A percentile compares a stretch with the other conserved stretches of the same genome.
phyloP scores from a whole-genome alignment of 2,888 invertebrate genomes.

The Nipponacmea schrenckii region DNA sequence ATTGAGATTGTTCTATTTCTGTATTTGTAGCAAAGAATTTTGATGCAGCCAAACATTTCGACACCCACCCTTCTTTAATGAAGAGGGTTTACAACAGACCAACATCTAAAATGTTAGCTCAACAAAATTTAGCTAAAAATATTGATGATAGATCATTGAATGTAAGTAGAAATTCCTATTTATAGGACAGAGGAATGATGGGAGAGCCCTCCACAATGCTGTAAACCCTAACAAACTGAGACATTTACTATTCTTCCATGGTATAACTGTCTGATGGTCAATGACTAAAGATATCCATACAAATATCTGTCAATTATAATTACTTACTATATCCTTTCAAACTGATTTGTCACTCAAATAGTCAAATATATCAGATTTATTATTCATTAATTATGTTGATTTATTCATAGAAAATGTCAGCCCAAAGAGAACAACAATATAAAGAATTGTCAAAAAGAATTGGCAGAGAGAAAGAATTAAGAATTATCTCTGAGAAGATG shows the following conservation, averaged over 20 bases:
- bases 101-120: constrained; percentile 70
- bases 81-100: constrained; percentile 79
- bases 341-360: no score
- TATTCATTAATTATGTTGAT: no score
- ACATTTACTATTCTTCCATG: no score
- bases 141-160: constrained; percentile 39
- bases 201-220: no score
- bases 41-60: constrained; percentile 78
- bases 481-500: constrained; percentile 62
- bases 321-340: no score
- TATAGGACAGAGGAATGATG: not conserved
- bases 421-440: constrained; percentile 54
- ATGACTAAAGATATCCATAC: no score
- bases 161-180: constrained; percentile 25
- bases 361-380: no score
- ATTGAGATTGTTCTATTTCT: no score
- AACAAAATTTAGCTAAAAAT: constrained; percentile 33
- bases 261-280: no score
- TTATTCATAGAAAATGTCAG: constrained; percentile 42
- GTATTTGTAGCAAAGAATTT: constrained; percentile 71
- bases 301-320: no score
- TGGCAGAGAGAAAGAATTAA: constrained; percentile 61
- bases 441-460: constrained; percentile 61
- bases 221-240: no score
- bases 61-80: constrained; percentile 80